Conservation (phyloP, 2,797 vertebrate species). For the Falco concolor region DNA sequence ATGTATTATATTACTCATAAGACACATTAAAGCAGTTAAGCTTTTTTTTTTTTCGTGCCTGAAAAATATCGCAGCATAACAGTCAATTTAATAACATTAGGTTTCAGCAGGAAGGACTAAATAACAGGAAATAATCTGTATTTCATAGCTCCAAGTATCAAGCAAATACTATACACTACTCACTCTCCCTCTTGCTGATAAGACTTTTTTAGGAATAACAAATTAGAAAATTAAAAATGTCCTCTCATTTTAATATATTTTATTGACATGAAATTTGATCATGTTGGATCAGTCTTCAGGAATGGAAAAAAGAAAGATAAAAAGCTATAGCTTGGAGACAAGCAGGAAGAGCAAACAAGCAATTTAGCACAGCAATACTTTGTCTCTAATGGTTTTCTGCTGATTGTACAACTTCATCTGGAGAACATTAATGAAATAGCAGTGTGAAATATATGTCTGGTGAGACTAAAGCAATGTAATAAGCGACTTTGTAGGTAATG, state of each 20-base stretch:
- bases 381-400: conserved; percentile 20
- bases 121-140: neutral
- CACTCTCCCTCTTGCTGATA: neutral
- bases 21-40: neutral
- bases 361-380: neutral
- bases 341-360: neutral
- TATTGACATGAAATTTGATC: neutral
- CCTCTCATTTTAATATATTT: neutral
- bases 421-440: neutral
- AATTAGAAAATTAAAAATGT: neutral
- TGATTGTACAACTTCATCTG: neutral
- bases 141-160: neutral
- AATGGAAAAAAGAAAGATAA: neutral
- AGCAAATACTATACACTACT: neutral
- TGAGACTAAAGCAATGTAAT: neutral
- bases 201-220: neutral
- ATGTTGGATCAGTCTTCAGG: neutral
- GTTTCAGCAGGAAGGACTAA: neutral
- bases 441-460: neutral
- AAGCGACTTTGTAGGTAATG: neutral
- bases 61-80: neutral
- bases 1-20: neutral
- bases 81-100: neutral
- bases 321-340: neutral
- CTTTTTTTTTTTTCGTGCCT: neutral